Base-by-base conservation (phyloP, 2,888 invertebrate species). In the Hyles lineata region DNA sequence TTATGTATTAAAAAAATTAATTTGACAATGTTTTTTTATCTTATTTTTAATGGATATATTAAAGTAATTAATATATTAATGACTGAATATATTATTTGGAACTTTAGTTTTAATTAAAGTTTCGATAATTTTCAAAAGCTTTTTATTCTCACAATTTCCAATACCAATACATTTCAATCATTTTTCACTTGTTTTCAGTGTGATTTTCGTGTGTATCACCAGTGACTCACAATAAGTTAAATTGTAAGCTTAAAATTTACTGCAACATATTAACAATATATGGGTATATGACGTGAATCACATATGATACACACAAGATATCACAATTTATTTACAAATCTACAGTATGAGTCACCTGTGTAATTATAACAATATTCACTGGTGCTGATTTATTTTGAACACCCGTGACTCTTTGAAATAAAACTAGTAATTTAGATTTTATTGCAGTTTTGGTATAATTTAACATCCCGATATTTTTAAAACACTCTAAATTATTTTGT, bases 191-290 rank as follows among this genome's bases (percentile, higher is more conserved):
- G 60, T 25, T 61, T 29, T n/a, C 35, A n/a, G n/a, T n/a, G 55
- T 19, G 19, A 19, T 35, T 6, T n/a, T n/a, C 19, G n/a, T 15
- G 6, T 67, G 17, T 25, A 67, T 67, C 67, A 67, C 50, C 43
- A 17, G 67, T 50, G 67, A 67, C 55, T 19, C 55, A n/a, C n/a
- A 55, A 55, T 55, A 55, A 55, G 55, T 55, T 55, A 55, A 55
- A 55, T n/a, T 55, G 55, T 55, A 55, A 55, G 55, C 55, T 55
- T 55, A 55, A 55, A 55, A 15, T 55, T 55, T n/a, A 55, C n/a
- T 55, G 55, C 55, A 55, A 55, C 55, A 55, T 55, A 52, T 52
- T 52, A 52, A 52, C 52, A 55, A 55, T 55, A 55, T 55, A 55
- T 55, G n/a, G 17, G 55, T 43, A 43, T 43, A 43, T 43, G 43